These are phyloP conservation scores for Columba guinea DNA, from an alignment of 2,797 vertebrate species.

Conservation along the genomic window DNA sequence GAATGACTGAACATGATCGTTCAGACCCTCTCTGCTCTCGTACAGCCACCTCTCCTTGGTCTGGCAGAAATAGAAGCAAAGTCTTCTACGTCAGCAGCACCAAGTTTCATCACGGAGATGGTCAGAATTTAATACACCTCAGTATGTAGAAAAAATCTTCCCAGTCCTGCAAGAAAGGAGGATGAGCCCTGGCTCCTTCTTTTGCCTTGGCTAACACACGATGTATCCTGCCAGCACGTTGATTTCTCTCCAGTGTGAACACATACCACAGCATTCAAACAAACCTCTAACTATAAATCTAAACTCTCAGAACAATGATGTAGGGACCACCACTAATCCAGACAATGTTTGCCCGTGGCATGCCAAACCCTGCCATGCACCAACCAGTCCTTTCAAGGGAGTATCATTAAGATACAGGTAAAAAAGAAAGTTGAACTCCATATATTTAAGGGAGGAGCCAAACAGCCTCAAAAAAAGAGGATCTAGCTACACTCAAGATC, in stretches of 20 bases:
- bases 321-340: neutral
- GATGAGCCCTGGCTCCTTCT: neutral
- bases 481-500: neutral
- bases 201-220: accelerated
- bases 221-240: neutral
- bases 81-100: neutral
- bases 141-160: neutral
- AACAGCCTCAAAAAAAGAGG: neutral
- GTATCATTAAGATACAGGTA: accelerated
- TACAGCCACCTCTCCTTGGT: slow-evolving; percentile 2
- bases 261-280: neutral
- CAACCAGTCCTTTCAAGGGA: neutral
- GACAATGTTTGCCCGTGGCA: accelerated
- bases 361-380: neutral
- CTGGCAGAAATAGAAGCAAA: neutral
- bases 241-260: neutral
- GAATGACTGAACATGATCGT: slow-evolving; percentile 42
- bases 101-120: accelerated
- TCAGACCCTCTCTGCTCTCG: slow-evolving; percentile 17
- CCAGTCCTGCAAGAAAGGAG: neutral
- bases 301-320: neutral
- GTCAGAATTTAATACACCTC: neutral
- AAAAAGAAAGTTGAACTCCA: neutral
- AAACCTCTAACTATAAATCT: neutral
- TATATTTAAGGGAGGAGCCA: neutral